Base-by-base conservation (phyloP, 2,113 vertebrate species). In the Brachyistius frenatus region DNA sequence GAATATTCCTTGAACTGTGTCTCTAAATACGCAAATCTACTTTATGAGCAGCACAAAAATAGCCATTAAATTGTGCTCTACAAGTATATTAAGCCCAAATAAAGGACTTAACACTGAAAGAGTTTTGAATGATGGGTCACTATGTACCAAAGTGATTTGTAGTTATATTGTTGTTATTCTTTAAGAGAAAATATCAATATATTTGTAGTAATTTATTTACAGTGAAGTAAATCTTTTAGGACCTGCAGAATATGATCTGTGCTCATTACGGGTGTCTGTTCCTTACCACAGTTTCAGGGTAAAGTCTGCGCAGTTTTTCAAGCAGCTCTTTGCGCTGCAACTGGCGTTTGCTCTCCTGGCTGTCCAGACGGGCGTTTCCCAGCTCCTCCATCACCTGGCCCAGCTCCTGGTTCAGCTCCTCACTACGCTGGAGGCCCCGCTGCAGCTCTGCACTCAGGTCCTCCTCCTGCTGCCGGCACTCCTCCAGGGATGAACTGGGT, bases 231-330 rank as follows among this genome's bases (percentile, higher is more conserved):
- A 44, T 44, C 13, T 44, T 11, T 2, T 11, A 44, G 41, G 41
- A 44, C 9, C 13, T 44, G 3, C 3, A 44, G 10, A 11, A 44
- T 44, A 13, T 2, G 10, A 44, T 11, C 41, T 11, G 13, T 44
- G 13, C 10, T 44, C 10, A 44, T 44, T 44, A 44, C 13, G 41
- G 10, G 9, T 50, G 1, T 76, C 31, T 33, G 10, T 64, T 32
- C 72, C 74, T 96, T 94, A 99, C 98, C 96, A 99, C 95, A 5
- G 90, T 74, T 32, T 97, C 95, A 0, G 98, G 96, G 81, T 94
- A 97, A 0, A 97, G 93, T 65, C 96, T 95, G 78, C 84, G 93
- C 8, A 99, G 95, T 77, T 86, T 95, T 31, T 96, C 95, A 13
- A 99, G 86, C 56, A 96, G 75, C 80, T 98, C 97, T 15, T 95